Evolutionary conservation across 2,888 invertebrate species (phyloP), one percentile per base, ranked within the genome.

Genomic region (Noctua fimbriata): DNA sequence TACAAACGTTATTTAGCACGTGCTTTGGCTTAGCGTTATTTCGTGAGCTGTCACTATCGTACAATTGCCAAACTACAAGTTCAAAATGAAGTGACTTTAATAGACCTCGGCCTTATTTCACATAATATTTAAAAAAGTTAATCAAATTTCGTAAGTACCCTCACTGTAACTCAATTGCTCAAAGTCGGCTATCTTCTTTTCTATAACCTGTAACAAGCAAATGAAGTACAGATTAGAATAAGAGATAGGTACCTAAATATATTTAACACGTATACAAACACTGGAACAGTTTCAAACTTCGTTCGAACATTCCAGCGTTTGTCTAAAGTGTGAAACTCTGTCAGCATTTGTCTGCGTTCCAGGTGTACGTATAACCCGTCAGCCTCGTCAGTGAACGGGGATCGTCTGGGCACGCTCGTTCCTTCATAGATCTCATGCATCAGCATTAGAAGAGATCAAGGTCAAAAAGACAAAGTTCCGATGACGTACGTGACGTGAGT

Each of bases 181-280:
- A 76, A 81, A 88, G 7, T 69, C 66, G 7, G 47, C 16, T 52
- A 82, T 78, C 75, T 88, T 88, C 65, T 83, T 87, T 36, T 76
- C 32, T 72, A 79, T 87, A 16, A 83, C 84, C 83, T 82, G 76
- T 24, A 86, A 85, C 24, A 69, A 73, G 18, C 2, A 63, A 78
- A 52, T n/a, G 7, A n/a, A 6, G 14, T 49, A 10, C 10, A 66
- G 55, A 66, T 67, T 67, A 67, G 67, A 44, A n/a, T 2, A 24
- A 41, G 12, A 7, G 21, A 21, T 24, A 36, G 21, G 10, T 36
- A 36, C 41, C 41, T 6, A 44, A 44, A 24, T 66, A 16, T 67
- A 44, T 67, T 24, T 41, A 41, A 14, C 24, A 16, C 41, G n/a
- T 63, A 9, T 63, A 32, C 32, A 63, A 21, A 63, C 4, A 21